Base-by-base conservation (phyloP, 2,888 invertebrate genomes). In the Corbicula japonica region DNA sequence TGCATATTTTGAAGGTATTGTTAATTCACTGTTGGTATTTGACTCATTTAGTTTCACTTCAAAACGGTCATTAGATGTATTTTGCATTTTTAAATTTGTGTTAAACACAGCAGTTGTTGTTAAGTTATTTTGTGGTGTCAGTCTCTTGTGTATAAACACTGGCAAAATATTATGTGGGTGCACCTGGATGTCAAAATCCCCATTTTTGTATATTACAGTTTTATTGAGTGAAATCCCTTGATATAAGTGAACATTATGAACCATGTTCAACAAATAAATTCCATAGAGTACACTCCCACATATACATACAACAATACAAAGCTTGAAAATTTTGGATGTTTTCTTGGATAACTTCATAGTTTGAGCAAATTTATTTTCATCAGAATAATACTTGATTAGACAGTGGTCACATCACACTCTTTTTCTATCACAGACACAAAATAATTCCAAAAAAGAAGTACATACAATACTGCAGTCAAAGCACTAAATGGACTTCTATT, bases 161-260 rank as follows among this genome's bases (percentile, higher is more conserved):
- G 80, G 76, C 15, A 80, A 54, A 30, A 76, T 80, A 26, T 80
- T 63, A n/a, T 50, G 50, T 35, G 76, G 76, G 38, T 72, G 66
- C 1, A 70, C 28, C 18, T 30, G 28, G 0, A 54, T 44, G 8
- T 66, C 44, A n/a, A 46, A 21, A 48, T 61, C 32, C 34, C 35
- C 56, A n/a, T 15, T 21, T 4, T 41, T 34, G n/a, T 41, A 38
- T n/a, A 18, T n/a, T 23, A 26, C 18, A 18, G 35, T 8, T 28
- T 30, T 32, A 23, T 41, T 58, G 26, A 23, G 23, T 30, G 30
- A 12, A 52, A 23, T n/a, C 21, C 23, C 18, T 35, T 26, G 52
- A n/a, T 30, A 26, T 15, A 10, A n/a, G 23, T 28, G 38, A 2
- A 52, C 26, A 69, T 58, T 23, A 2, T 69, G 58, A 26, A 34